These are phyloP conservation scores for Syrmaticus mikado DNA, from an alignment of 2,113 vertebrate species.

Conservation along the genomic window DNA sequence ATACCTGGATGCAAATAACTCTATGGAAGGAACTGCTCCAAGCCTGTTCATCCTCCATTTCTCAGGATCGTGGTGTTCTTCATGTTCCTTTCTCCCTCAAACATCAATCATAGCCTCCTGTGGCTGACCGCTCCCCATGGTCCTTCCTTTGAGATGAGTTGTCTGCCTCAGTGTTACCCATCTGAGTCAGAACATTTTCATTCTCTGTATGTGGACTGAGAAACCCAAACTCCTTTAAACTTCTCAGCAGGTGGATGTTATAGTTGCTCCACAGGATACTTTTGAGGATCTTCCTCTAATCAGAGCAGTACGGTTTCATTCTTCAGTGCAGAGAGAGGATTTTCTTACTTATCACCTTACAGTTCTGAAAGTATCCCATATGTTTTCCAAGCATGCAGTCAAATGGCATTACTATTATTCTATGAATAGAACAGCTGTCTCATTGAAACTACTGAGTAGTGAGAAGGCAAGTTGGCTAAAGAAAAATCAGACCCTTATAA, in stretches of 20 bases:
- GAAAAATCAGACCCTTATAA: background rate
- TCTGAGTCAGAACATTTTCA: background rate
- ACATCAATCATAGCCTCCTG: background rate
- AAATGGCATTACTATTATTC: background rate
- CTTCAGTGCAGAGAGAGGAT: background rate
- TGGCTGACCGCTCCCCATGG: background rate
- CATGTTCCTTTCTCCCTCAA: background rate
- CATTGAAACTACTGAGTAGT: background rate
- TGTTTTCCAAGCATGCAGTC: background rate
- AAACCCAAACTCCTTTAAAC: background rate
- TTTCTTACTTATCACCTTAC: background rate
- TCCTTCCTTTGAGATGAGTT: background rate
- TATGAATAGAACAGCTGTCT: background rate
- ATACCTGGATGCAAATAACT: background rate
- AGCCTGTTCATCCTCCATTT: rapidly evolving
- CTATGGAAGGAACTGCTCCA: background rate
- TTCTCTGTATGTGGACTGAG: background rate
- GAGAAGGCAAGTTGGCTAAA: background rate
- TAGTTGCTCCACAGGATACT: background rate
- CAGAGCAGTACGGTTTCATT: background rate
- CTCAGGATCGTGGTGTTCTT: background rate
- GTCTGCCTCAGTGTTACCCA: background rate
- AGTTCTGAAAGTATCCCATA: background rate
- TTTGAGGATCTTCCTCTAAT: slow-evolving; percentile 10
- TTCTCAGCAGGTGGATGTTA: background rate